Evolutionary conservation across 2,888 invertebrate species (phyloP).

Genomic region (Zeuzera pyrina): DNA sequence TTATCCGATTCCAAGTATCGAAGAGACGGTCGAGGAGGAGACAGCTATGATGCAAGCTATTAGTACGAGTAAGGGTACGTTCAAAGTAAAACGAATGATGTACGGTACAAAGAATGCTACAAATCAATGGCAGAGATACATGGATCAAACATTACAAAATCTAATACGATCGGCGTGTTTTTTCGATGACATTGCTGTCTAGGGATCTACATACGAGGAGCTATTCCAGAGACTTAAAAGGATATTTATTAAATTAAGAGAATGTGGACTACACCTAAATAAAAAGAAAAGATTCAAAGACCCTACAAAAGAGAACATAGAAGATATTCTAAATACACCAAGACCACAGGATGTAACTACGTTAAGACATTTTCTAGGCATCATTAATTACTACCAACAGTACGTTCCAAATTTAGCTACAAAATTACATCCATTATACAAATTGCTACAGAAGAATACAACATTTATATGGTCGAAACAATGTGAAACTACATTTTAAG

Average conservation of each 20-base stretch:
- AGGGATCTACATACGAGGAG: background rate
- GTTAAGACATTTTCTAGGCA: too few species aligned
- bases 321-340: too few species aligned
- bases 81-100: background rate
- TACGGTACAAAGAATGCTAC: background rate
- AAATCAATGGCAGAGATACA: background rate
- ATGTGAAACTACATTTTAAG: conserved; percentile 9
- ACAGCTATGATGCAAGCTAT: background rate
- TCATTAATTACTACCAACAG: too few species aligned
- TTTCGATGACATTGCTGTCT: background rate
- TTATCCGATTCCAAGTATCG: background rate
- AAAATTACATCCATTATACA: too few species aligned
- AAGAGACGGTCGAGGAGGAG: background rate
- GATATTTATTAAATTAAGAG: background rate
- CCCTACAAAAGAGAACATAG: too few species aligned
- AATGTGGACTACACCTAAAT: background rate
- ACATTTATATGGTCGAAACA: too few species aligned
- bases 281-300: background rate
- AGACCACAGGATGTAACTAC: too few species aligned
- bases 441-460: too few species aligned
- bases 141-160: background rate
- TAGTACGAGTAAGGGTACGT: background rate
- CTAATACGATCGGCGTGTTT: background rate
- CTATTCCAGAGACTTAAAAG: background rate
- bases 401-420: too few species aligned